Percentiles rank a stretch among this genome's conserved stretches.
Conservation (phyloP, 2,888 invertebrate genomes). For the Pteria penguin region DNA sequence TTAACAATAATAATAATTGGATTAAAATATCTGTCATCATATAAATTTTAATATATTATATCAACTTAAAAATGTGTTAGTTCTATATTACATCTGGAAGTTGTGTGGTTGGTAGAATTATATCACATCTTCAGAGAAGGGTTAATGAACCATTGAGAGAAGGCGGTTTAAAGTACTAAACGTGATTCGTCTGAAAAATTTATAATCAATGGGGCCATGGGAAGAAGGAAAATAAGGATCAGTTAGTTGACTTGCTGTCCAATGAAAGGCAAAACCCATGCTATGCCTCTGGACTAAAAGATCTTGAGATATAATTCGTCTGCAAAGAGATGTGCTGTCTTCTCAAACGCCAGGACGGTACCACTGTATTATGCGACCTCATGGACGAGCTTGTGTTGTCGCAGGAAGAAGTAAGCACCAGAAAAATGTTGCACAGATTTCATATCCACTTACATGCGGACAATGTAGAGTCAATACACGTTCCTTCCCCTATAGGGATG, state of each 20-base stretch:
- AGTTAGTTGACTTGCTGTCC: neutral
- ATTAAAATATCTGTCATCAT: too few relatives aligned
- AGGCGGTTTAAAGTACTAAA: too few relatives aligned
- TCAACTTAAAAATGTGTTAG: too few relatives aligned
- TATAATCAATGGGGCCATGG: too few relatives aligned
- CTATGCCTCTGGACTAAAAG: constrained; percentile 20
- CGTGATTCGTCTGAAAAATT: too few relatives aligned
- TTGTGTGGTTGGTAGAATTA: too few relatives aligned
- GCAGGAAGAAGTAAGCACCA: constrained; percentile 37
- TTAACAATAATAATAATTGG: too few relatives aligned
- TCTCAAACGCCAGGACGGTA: constrained; percentile 10
- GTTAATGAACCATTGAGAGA: too few relatives aligned
- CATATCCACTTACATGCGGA: constrained; percentile 17
- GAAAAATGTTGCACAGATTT: constrained; percentile 31
- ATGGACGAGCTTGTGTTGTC: constrained; percentile 28
- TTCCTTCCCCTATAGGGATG: constrained; percentile 42
- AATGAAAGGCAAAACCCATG: constrained; percentile 31
- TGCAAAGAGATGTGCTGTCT: constrained; percentile 19
- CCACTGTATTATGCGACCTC: constrained; percentile 1
- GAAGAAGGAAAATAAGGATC: constrained; percentile 37
- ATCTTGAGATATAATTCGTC: constrained; percentile 22
- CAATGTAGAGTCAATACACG: constrained; percentile 26
- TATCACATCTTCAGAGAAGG: too few relatives aligned
- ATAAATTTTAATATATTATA: too few relatives aligned
- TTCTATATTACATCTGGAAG: too few relatives aligned